Conservation (phyloP, 2,797 vertebrate genomes). For the Bradypus variegatus region DNA sequence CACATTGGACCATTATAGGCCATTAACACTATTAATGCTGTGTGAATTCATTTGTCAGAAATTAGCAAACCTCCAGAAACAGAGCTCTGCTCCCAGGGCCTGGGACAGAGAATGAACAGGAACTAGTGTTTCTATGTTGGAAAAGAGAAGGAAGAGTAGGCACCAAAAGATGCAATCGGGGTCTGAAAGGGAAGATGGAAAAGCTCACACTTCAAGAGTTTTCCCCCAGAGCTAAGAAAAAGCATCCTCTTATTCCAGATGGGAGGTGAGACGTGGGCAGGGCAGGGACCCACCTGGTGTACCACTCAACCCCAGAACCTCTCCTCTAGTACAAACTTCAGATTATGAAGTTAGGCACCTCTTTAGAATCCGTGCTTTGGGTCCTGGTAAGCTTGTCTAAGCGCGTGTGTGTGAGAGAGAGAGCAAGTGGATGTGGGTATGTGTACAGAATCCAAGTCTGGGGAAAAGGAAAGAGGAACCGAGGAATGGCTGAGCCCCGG, state of each 20-base stretch:
- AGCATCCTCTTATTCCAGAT: neutral
- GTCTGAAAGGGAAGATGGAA: neutral
- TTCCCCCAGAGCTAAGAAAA: conserved; percentile 18
- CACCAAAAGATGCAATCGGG: neutral
- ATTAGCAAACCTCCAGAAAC: conserved; percentile 51
- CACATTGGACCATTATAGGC: conserved; percentile 45
- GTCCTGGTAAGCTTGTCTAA: neutral
- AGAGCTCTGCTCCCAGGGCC: conserved; percentile 8
- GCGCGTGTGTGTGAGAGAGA: neutral
- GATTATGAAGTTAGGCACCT: conserved; percentile 10
- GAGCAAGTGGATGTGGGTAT: neutral
- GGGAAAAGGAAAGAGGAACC: neutral
- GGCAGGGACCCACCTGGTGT: neutral
- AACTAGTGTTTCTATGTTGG: neutral
- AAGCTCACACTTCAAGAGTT: neutral
- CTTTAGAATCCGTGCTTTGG: conserved; percentile 29
- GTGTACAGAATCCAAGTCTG: neutral
- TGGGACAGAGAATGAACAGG: neutral
- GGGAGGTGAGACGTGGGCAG: neutral
- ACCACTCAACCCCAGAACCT: neutral
- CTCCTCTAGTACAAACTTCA: neutral
- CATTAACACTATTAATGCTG: conserved; percentile 53
- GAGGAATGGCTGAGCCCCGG: neutral
- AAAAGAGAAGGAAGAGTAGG: neutral
- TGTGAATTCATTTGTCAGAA: conserved; percentile 52